A percentile compares a stretch with the other conserved stretches of the same genome.
These are phyloP conservation scores for Andrena marginata DNA, from an alignment of 2,888 invertebrate species.

Conservation along the genomic window DNA sequence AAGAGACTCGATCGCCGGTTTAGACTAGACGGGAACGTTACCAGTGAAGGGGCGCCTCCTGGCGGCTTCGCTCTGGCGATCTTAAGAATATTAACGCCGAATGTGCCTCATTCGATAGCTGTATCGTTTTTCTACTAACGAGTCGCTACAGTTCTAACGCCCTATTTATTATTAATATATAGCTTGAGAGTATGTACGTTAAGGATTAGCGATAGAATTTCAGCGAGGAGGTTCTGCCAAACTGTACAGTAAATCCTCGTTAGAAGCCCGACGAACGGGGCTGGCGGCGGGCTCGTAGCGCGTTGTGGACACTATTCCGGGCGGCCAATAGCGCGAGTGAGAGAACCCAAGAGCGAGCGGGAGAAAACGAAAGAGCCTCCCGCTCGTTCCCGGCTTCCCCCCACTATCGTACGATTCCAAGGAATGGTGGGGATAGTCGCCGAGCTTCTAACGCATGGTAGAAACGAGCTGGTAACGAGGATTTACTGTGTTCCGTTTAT, in stretches of 20 bases:
- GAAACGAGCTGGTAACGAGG: too few species aligned
- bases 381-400: too few species aligned
- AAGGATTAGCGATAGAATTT: conserved; percentile 30
- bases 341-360: too few species aligned
- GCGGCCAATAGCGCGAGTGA: too few species aligned
- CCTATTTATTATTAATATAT: conserved; percentile 54
- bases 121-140: conserved; percentile 19
- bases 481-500: conserved; percentile 18
- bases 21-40: conserved; percentile 55
- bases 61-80: neutral
- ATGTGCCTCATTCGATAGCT: conserved; percentile 22
- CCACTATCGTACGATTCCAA: too few species aligned
- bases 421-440: too few species aligned
- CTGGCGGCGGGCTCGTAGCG: too few species aligned
- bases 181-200: conserved; percentile 15
- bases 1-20: conserved; percentile 28
- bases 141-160: conserved; percentile 24
- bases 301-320: too few species aligned
- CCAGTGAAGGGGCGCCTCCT: conserved; percentile 48
- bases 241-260: neutral
- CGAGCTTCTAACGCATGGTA: too few species aligned
- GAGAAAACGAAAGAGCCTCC: too few species aligned
- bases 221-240: conserved; percentile 27
- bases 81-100: neutral
- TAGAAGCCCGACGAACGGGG: too few species aligned